phyloP scores from a whole-genome alignment of 2,113 vertebrate genomes.

The Epinephelus cyanopodus region DNA sequence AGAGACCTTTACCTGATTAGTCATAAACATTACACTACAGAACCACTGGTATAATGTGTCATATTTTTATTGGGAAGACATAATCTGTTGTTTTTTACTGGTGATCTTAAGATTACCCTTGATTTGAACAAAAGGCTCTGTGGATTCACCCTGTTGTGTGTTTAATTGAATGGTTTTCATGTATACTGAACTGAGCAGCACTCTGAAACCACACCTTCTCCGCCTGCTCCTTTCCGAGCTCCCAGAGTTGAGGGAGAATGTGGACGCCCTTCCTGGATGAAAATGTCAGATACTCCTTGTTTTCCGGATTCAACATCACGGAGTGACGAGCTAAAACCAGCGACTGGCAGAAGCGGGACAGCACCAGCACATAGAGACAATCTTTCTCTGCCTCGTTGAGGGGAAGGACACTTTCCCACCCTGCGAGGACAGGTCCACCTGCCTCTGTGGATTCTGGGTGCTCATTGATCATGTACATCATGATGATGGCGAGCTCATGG shows the following conservation, averaged over 20 bases:
- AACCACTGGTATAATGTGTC: no score
- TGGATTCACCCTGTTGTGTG: no score
- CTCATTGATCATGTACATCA: conserved; percentile 95
- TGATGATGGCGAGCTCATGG: conserved; percentile 89
- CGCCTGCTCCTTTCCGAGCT: conserved; percentile 85
- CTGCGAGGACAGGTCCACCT: conserved; percentile 89
- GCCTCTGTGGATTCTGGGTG: conserved; percentile 84
- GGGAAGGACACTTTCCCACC: conserved; percentile 91
- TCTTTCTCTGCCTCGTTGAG: conserved; percentile 85
- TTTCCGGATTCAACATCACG: conserved; percentile 86
- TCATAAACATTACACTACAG: no score
- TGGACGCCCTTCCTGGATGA: conserved; percentile 83
- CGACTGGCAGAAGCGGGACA: conserved; percentile 90
- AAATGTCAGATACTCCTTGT: conserved; percentile 89
- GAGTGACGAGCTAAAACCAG: conserved; percentile 84
- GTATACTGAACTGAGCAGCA: conserved; percentile 50
- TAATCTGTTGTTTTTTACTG: no score
- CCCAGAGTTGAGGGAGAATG: conserved; percentile 80
- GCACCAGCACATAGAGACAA: conserved; percentile 88
- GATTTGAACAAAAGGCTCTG: no score
- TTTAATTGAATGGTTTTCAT: no score
- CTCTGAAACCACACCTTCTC: conserved; percentile 88
- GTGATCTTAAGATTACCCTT: no score
- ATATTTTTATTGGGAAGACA: no score
- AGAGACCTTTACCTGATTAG: no score